phyloP scores from a whole-genome alignment of 2,888 invertebrate species.

The Chrysolina oricalcia region DNA sequence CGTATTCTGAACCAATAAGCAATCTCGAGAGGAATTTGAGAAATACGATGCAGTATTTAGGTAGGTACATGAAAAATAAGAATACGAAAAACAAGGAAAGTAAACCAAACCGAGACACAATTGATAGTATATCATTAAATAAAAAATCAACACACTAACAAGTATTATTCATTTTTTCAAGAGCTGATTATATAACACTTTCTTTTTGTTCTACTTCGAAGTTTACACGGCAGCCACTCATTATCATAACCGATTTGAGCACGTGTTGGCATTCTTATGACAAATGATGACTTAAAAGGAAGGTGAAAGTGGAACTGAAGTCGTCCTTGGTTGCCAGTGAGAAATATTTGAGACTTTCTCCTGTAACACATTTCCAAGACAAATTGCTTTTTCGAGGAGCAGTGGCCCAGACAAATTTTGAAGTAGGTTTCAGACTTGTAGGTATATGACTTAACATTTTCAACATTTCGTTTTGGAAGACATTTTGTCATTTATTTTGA shows the following conservation, averaged over 20 bases:
- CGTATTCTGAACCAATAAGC: too few relatives aligned
- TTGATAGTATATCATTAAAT: not conserved
- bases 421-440: not conserved
- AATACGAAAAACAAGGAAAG: not conserved
- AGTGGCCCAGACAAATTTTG: not conserved
- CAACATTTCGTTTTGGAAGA: too few relatives aligned
- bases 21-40: too few relatives aligned
- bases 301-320: slow-evolving; percentile 27
- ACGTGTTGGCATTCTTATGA: slow-evolving; percentile 6
- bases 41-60: too few relatives aligned
- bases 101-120: not conserved
- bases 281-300: slow-evolving; percentile 16
- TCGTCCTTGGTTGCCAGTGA: slow-evolving; percentile 9
- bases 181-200: slow-evolving; percentile 2
- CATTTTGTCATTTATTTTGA: too few relatives aligned
- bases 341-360: slow-evolving; percentile 27
- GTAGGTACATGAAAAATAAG: too few relatives aligned
- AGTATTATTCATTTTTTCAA: not conserved
- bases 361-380: not conserved
- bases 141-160: not conserved
- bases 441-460: too few relatives aligned
- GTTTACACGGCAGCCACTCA: not conserved
- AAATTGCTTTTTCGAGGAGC: not conserved
- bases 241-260: slow-evolving; percentile 8
- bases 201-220: not conserved